Conservation (phyloP, 2,888 invertebrate species). For the Nephrotoma guestfalica region DNA sequence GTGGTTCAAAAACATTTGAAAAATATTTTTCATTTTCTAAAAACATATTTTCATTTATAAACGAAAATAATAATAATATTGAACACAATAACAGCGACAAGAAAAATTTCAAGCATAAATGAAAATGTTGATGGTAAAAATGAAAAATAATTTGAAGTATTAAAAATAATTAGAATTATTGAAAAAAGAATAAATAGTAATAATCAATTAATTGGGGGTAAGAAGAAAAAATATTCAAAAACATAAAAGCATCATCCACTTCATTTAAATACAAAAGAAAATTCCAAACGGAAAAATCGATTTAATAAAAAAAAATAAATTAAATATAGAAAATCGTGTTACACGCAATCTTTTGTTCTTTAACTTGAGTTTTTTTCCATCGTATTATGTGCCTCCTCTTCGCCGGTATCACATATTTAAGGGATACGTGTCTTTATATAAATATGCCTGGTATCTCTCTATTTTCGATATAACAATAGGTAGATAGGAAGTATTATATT, state of each 20-base stretch:
- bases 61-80: not conserved
- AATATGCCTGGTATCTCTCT: not conserved
- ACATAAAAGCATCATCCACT: not conserved
- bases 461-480: not conserved
- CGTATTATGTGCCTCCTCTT: not conserved
- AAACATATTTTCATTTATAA: not conserved
- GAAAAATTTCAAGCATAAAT: not conserved
- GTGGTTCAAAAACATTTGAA: not conserved
- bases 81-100: not conserved
- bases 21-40: not conserved
- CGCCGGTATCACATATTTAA: not conserved
- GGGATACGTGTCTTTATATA: not conserved
- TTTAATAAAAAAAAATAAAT: not conserved
- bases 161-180: no score
- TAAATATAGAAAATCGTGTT: not conserved
- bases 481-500: not conserved
- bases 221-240: not conserved
- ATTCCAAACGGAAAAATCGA: not conserved
- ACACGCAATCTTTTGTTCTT: not conserved
- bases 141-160: no score
- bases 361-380: not conserved
- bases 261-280: not conserved
- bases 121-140: no score
- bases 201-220: no score
- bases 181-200: no score